Evolutionary conservation across 2,113 vertebrate species (phyloP).

Genomic region (Himantopus leucocephalus): DNA sequence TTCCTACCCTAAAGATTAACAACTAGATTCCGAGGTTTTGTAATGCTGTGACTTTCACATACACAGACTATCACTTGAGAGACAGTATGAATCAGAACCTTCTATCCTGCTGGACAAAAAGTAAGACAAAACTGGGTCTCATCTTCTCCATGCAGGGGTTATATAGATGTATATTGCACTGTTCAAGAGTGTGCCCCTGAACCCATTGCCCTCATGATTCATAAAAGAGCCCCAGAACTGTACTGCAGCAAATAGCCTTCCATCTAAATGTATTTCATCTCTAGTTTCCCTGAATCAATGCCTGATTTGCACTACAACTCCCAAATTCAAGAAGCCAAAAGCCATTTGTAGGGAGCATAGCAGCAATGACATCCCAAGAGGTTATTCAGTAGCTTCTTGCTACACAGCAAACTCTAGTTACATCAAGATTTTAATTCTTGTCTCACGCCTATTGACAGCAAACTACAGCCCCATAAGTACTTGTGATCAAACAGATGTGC

Average conservation of each 20-base stretch:
- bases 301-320: not conserved
- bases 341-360: not conserved
- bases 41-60: not conserved
- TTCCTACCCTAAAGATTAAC: not conserved
- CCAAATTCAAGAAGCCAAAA: not conserved
- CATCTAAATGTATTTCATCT: not conserved
- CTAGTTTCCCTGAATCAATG: not conserved
- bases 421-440: not conserved
- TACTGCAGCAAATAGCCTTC: not conserved
- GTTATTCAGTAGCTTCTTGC: not conserved
- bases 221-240: too few relatives aligned
- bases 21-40: not conserved
- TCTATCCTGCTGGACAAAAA: not conserved
- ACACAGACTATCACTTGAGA: not conserved
- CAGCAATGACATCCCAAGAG: not conserved
- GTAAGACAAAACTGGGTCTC: not conserved
- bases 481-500: not conserved
- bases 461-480: not conserved
- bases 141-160: not conserved
- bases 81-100: not conserved
- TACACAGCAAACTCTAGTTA: not conserved
- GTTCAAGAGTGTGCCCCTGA: not conserved
- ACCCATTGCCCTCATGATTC: not conserved
- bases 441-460: not conserved
- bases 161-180: fast-evolving